Base-by-base conservation (phyloP, 2,797 vertebrate species). In the Eulemur mongoz region DNA sequence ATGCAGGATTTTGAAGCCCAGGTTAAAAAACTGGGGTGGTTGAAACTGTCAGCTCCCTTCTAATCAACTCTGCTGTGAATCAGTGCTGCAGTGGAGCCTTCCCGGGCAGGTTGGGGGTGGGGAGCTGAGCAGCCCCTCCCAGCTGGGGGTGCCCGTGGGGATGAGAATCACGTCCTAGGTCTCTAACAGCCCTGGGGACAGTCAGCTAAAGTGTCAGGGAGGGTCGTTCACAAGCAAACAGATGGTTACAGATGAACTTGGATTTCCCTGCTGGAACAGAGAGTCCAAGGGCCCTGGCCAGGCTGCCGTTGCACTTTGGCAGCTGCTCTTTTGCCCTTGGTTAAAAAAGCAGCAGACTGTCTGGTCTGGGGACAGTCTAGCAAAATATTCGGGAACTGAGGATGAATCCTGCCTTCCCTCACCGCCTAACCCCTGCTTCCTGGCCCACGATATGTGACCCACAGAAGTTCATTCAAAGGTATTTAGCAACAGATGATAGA, bases 121-220 rank as follows among this genome's bases (percentile, higher is more conserved):
- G 0, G 25, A 6, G n/a, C 13, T 20, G 40, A 54, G 50, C 3
- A 6, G 25, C 27, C 10, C 27, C 8, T 30, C 17, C 43, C 7
- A n/a, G 20, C 27, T 7, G 23, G 27, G 20, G 35, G 13, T 5
- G n/a, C 15, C n/a, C 15, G 5, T 4, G 0, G 13, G 4, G 45
- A 40, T 4, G 6, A 20, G 45, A 61, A 45, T 27, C 48, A 23
- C 1, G 27, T 82, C 80, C 50, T 5, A 27, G 15, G n/a, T 67
- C 38, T 38, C 4, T 35, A 73, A 30, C 1, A 27, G 23, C 69
- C 50, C 25, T 57, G 52, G 43, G 12, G 59, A 79, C 13, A 20
- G 3, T 1, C 43, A 35, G 59, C 17, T 22, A 32, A 72, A 45
- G 35, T 0, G 0, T 10, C 1, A 2, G 11, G 17, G n/a, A 65